Conservation (phyloP, 2,113 vertebrate species). For the Silurus glanis region DNA sequence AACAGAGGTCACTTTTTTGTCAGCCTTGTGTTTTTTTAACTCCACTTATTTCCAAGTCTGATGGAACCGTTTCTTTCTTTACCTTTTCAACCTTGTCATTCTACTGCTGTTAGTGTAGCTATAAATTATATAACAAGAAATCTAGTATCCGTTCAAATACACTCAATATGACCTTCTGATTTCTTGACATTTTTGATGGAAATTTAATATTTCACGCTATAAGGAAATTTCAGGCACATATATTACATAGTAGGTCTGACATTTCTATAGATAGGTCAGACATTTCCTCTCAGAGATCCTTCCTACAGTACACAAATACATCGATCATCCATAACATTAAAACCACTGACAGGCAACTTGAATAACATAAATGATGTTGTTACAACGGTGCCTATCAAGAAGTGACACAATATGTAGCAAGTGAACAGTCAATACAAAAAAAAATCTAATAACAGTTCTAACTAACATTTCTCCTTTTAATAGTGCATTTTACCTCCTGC, state of each 20-base stretch:
- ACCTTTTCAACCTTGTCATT: background rate
- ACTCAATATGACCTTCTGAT: background rate
- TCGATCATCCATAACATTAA: background rate
- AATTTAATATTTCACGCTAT: background rate
- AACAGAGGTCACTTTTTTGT: background rate
- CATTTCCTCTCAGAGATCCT: background rate
- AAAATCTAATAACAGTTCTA: no score
- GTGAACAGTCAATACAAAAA: background rate
- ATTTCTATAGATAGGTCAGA: background rate
- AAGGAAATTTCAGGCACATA: background rate
- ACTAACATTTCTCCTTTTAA: no score
- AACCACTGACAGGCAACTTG: background rate
- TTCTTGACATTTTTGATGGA: background rate
- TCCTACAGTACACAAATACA: no score
- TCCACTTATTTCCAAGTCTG: background rate
- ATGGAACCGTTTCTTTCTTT: background rate
- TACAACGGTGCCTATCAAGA: background rate
- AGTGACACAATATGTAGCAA: background rate
- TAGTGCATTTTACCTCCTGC: no score
- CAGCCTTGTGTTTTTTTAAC: background rate
- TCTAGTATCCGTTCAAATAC: background rate
- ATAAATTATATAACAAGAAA: constrained; percentile 2
- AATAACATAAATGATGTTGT: background rate
- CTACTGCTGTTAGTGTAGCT: background rate
- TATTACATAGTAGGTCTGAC: background rate